phyloP scores from a whole-genome alignment of 2,888 invertebrate genomes.

The Trachelus troglodyta region DNA sequence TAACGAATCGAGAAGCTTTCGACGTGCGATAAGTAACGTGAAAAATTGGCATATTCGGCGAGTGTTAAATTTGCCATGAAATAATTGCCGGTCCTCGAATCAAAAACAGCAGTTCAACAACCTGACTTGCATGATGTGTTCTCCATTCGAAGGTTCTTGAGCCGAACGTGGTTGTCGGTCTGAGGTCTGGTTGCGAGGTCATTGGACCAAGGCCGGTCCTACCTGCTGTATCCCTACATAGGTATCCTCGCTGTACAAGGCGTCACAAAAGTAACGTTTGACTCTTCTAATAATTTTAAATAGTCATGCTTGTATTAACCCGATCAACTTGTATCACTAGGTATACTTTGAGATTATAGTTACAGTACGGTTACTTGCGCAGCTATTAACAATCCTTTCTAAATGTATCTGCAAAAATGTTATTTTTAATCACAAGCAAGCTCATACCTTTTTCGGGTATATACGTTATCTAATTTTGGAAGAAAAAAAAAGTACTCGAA shows the following conservation, averaged over 20 bases:
- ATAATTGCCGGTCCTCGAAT: conserved; percentile 30
- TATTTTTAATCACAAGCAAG: background rate
- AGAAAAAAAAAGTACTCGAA: background rate
- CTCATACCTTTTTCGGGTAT: background rate
- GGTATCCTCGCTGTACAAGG: background rate
- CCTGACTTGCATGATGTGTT: conserved; percentile 22
- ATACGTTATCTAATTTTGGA: background rate
- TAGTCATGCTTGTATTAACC: background rate
- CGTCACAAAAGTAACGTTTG: background rate
- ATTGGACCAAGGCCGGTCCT: conserved; percentile 58
- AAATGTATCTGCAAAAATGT: background rate
- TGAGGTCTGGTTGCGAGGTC: conserved; percentile 44
- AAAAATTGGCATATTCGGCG: background rate
- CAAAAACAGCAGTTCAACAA: conserved; percentile 29
- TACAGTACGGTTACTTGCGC: background rate
- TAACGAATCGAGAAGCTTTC: background rate
- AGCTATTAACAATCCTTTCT: background rate
- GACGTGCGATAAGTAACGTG: background rate
- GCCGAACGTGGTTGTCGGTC: conserved; percentile 23
- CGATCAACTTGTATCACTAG: background rate
- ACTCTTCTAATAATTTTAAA: background rate
- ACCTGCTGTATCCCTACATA: conserved; percentile 38
- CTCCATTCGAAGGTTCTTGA: conserved; percentile 18
- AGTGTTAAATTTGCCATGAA: conserved; percentile 6
- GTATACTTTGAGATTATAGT: background rate